phyloP scores from a whole-genome alignment of 2,888 invertebrate species.

The Syrista parreyssii region DNA sequence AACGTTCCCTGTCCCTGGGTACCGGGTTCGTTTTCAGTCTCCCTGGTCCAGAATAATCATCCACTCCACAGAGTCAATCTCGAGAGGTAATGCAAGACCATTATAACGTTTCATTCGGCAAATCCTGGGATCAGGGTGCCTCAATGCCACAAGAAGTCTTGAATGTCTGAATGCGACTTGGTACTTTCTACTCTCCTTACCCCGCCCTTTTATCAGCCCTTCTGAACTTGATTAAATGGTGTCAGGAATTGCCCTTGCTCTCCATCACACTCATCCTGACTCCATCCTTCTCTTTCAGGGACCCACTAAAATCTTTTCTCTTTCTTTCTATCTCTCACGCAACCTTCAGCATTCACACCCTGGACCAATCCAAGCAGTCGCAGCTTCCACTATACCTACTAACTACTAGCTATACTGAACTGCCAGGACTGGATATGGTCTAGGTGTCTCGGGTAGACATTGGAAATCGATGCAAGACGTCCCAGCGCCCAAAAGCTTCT shows the following conservation, averaged over 20 bases:
- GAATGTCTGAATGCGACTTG: not conserved
- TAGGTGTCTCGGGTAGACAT: too few relatives aligned
- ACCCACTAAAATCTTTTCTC: too few relatives aligned
- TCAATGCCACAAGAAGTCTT: conserved; percentile 13
- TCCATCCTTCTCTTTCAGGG: too few relatives aligned
- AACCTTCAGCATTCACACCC: too few relatives aligned
- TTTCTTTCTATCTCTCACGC: too few relatives aligned
- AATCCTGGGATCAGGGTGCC: conserved; percentile 19
- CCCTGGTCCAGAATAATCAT: conserved; percentile 3
- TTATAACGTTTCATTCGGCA: conserved; percentile 22
- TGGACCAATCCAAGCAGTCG: too few relatives aligned
- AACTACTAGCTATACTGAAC: too few relatives aligned
- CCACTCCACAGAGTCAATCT: conserved; percentile 17
- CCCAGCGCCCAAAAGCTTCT: too few relatives aligned
- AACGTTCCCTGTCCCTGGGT: not conserved
- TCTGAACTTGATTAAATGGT: conserved; percentile 18
- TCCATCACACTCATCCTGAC: not conserved
- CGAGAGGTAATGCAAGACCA: conserved; percentile 18
- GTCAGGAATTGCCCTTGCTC: conserved; percentile 18
- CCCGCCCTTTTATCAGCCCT: not conserved
- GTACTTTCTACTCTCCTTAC: not conserved
- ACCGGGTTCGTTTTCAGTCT: not conserved
- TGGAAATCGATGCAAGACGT: too few relatives aligned
- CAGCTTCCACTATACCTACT: too few relatives aligned
- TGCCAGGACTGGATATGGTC: too few relatives aligned